Base-by-base conservation (phyloP, 2,113 vertebrate genomes). In the Rousettus leschenaultii region DNA sequence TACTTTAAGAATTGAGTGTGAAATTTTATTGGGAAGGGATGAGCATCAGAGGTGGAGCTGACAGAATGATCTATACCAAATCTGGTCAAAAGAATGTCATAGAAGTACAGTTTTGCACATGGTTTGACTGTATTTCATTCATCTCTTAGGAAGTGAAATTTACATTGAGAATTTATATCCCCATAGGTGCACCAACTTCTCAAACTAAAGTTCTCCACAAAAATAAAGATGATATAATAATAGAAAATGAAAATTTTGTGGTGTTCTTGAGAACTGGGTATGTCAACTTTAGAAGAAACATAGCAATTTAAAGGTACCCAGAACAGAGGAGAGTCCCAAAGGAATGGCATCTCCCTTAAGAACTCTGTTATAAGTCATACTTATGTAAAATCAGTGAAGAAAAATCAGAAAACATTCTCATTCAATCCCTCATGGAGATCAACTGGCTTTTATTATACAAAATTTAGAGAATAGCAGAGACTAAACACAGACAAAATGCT, bases 351-450 rank as follows among this genome's bases (percentile, higher is more conserved):
- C 38, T 89, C 40, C 86, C 18, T 68, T 57, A 75, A 80, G 33
- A 88, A 14, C 13, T 83, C 61, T 77, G 66, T 89, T 95, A 22
- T 35, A 94, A 85, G 26, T 45, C 43, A 89, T 75, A 84, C 22
- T 79, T 91, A 84, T 45, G 11, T 33, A 14, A 57, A 86, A 96
- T 80, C 48, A 33, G 91, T 43, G 35, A 86, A 89, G 24, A 79
- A 13, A 94, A 79, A 95, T 40, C 43, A 97, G 87, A 97, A 96
- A 96, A 77, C 43, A 95, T 28, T 61, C 5, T 89, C 73, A 66
- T 77, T 86, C 71, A 92, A 59, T 11, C 48, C 38, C 43, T 89
- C 61, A 87, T 6, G n/a, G n/a, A 75, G 30, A 70, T 66, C 38
- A 84, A 94, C 40, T 92, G n/a, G 53, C 24, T 95, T 92, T 94